Conservation (phyloP, 2,113 vertebrate genomes). For the Donacobius atricapilla region DNA sequence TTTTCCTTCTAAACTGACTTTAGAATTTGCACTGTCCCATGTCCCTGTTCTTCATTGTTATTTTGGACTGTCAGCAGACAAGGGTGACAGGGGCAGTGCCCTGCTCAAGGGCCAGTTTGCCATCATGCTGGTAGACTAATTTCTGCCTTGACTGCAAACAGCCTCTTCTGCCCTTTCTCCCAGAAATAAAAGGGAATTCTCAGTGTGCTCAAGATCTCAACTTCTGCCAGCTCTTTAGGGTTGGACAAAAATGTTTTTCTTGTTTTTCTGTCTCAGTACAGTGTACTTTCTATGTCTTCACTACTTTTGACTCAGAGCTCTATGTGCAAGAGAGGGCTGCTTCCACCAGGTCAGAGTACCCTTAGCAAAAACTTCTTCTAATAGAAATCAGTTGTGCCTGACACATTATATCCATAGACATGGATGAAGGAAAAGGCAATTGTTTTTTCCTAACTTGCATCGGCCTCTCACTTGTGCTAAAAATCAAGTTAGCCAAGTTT, state of each 20-base stretch:
- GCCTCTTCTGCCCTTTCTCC: not conserved
- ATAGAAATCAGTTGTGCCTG: not conserved
- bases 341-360: not conserved
- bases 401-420: not conserved
- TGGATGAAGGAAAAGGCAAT: not conserved
- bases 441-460: not conserved
- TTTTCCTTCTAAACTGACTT: not conserved
- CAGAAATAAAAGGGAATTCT: not conserved
- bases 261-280: not conserved
- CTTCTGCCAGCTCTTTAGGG: not conserved
- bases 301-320: not conserved
- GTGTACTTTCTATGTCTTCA: not conserved
- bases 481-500: not conserved
- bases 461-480: not conserved
- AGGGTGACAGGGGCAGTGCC: not conserved
- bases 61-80: not conserved
- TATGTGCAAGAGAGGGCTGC: not conserved
- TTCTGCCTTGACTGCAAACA: not conserved
- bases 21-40: not conserved
- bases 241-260: not conserved
- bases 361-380: not conserved
- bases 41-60: not conserved
- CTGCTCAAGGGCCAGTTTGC: not conserved
- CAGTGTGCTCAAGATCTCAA: not conserved
- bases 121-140: not conserved